Conservation (phyloP, 2,888 invertebrate genomes). For the Brachyopa scutellaris region DNA sequence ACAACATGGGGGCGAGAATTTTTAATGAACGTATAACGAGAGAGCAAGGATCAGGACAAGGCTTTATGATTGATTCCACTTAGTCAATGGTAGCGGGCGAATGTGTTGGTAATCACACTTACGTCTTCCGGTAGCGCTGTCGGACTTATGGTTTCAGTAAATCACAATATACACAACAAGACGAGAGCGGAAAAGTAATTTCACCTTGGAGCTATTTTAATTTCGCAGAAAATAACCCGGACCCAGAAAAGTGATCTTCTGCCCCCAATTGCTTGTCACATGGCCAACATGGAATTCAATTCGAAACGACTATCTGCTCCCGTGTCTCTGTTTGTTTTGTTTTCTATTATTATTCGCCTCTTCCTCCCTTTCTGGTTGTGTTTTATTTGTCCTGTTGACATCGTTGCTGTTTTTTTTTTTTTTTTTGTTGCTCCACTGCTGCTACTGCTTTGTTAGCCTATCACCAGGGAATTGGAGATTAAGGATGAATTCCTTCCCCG, state of each 20-base stretch:
- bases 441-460: constrained; percentile 56
- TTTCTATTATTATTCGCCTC: constrained; percentile 7
- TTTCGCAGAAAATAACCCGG: constrained; percentile 65
- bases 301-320: constrained; percentile 58
- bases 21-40: constrained; percentile 67
- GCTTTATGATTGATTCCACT: constrained; percentile 59
- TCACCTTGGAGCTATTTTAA: constrained; percentile 69
- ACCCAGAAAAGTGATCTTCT: constrained; percentile 68
- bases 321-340: constrained; percentile 24
- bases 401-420: constrained; percentile 29
- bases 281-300: constrained; percentile 71
- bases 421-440: constrained; percentile 14
- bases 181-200: constrained; percentile 62
- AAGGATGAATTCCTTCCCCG: constrained; percentile 66
- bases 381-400: constrained; percentile 55
- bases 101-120: constrained; percentile 47
- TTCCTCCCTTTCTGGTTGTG: background rate
- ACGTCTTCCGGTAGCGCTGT: constrained; percentile 24
- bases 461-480: constrained; percentile 71
- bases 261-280: constrained; percentile 67
- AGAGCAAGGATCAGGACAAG: constrained; percentile 31
- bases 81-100: constrained; percentile 35
- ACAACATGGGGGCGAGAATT: constrained; percentile 69
- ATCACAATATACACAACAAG: constrained; percentile 23
- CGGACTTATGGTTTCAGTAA: constrained; percentile 22